Evolutionary conservation across 2,888 invertebrate species (phyloP).

Genomic region (Syritta pipiens): DNA sequence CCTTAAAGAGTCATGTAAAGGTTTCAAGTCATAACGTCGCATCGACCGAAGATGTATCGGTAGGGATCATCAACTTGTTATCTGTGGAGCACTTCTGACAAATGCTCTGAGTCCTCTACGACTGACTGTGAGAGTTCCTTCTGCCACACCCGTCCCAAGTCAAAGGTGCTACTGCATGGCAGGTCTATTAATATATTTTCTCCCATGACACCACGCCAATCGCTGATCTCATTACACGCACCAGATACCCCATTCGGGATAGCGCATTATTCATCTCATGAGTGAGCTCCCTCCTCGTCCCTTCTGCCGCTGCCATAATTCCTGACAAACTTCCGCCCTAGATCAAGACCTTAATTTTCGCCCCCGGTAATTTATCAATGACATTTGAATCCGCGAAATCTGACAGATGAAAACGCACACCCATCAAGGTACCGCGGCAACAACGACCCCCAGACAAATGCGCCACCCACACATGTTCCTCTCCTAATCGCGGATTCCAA

Average conservation of each 20-base stretch:
- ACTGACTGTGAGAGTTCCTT: too few relatives aligned
- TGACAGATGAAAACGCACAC: slow-evolving; percentile 25
- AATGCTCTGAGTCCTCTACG: too few relatives aligned
- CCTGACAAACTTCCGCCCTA: slow-evolving; percentile 38
- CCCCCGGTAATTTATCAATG: slow-evolving; percentile 62
- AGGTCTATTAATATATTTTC: background rate
- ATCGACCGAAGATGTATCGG: too few relatives aligned
- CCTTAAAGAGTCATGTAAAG: too few relatives aligned
- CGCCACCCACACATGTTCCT: slow-evolving; percentile 52
- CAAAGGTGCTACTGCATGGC: background rate
- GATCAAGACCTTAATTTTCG: slow-evolving; percentile 60
- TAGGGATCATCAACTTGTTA: too few relatives aligned
- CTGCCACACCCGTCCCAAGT: too few relatives aligned
- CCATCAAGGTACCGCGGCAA: slow-evolving; percentile 21
- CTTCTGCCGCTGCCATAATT: slow-evolving; percentile 27
- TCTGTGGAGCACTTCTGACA: too few relatives aligned
- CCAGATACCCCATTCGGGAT: slow-evolving; percentile 1
- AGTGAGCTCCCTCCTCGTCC: background rate
- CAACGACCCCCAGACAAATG: slow-evolving; percentile 15
- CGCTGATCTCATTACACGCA: slow-evolving; percentile 50
- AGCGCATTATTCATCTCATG: slow-evolving; percentile 25
- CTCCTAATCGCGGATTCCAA: slow-evolving; percentile 45
- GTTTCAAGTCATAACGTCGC: too few relatives aligned
- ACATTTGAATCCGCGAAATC: slow-evolving; percentile 47
- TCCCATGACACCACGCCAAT: slow-evolving; percentile 17